Evolutionary conservation across 1,140 invertebrate species (phyloP).

Genomic region (Drosophila chauvacae): DNA sequence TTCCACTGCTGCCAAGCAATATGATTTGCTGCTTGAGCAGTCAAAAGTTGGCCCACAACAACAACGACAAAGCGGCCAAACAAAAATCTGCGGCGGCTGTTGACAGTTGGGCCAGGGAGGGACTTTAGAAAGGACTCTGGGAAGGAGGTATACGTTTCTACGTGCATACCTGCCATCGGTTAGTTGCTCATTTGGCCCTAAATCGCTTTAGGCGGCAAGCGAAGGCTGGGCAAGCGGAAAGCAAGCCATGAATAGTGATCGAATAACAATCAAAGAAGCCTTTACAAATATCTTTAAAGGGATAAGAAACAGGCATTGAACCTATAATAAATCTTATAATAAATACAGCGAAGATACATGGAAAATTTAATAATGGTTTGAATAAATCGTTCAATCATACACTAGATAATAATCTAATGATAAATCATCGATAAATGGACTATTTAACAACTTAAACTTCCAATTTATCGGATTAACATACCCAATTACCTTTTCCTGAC

Average conservation of each 20-base stretch:
- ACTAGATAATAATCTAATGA: background rate
- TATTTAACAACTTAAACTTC: background rate
- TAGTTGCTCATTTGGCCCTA: slow-evolving; percentile 37
- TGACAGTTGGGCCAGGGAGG: slow-evolving; percentile 3
- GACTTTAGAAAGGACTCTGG: background rate
- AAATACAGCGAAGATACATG: no score
- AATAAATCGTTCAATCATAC: no score
- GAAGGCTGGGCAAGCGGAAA: slow-evolving; percentile 1
- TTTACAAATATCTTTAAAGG: background rate
- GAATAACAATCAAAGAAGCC: slow-evolving; percentile 14
- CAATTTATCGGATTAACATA: background rate
- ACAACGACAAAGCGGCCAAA: slow-evolving; percentile 20
- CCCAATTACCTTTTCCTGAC: accelerated
- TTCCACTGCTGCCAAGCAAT: slow-evolving; percentile 67
- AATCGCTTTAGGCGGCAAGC: slow-evolving; percentile 9
- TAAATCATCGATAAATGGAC: background rate
- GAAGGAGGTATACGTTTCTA: background rate
- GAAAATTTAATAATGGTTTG: no score
- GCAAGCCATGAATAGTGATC: slow-evolving; percentile 4
- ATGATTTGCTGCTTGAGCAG: slow-evolving; percentile 81
- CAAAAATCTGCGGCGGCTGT: slow-evolving; percentile 21
- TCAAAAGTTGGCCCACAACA: slow-evolving; percentile 63
- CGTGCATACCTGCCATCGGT: slow-evolving; percentile 11
- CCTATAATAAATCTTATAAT: no score
- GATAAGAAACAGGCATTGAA: no score